Percentiles rank a stretch among this genome's conserved stretches.
Evolutionary conservation across 2,888 invertebrate genomes (phyloP).

Genomic region (Drosophila nigricruria): DNA sequence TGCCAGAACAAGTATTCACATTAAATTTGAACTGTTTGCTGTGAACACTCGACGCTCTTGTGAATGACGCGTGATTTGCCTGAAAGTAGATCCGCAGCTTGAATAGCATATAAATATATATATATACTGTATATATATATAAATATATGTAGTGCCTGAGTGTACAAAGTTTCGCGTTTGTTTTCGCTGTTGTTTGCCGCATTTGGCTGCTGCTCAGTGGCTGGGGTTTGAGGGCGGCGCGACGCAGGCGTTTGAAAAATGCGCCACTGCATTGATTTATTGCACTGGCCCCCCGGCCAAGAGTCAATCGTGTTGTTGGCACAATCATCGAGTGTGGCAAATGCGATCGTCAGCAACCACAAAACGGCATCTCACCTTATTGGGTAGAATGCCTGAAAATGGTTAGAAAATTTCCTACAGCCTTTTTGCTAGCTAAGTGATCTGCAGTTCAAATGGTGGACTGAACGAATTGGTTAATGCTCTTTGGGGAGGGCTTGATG

Average conservation of each 20-base stretch:
- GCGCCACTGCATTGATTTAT: conserved; percentile 64
- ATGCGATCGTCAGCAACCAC: conserved; percentile 38
- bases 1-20: conserved; percentile 3
- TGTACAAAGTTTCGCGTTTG: conserved; percentile 50
- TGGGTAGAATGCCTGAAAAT: conserved; percentile 49
- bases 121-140: background rate
- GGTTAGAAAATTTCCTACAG: conserved; percentile 62
- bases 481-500: background rate
- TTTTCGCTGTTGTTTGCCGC: conserved; percentile 54
- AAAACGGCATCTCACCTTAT: conserved; percentile 49
- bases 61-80: conserved; percentile 46
- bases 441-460: conserved; percentile 16
- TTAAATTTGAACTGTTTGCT: conserved; percentile 37
- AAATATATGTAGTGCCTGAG: background rate
- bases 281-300: conserved; percentile 61
- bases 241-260: conserved; percentile 36
- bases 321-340: conserved; percentile 41
- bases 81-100: conserved; percentile 26
- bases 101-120: background rate
- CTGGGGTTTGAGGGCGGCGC: conserved; percentile 34
- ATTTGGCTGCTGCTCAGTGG: conserved; percentile 55
- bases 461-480: background rate
- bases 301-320: conserved; percentile 61
- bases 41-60: conserved; percentile 42
- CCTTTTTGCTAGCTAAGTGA: conserved; percentile 48